Conservation (phyloP, 2,113 vertebrate species). For the Burhinus oedicnemus region DNA sequence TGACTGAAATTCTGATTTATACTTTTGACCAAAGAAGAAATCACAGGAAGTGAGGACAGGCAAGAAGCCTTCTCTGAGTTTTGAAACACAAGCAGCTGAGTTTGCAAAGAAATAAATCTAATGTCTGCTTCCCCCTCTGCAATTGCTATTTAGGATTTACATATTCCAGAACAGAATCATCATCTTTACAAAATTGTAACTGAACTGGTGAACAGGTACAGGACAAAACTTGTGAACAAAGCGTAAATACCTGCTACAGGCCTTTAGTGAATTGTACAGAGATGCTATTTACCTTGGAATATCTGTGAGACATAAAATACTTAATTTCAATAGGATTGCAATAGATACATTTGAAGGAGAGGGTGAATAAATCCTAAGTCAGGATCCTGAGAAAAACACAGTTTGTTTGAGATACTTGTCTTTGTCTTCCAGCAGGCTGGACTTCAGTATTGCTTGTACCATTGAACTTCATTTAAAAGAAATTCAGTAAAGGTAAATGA, state of each 20-base stretch:
- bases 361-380: neutral
- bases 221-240: neutral
- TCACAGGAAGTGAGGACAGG: neutral
- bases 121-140: fast-evolving
- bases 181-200: neutral
- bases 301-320: neutral
- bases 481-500: neutral
- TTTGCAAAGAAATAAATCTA: neutral
- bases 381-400: neutral
- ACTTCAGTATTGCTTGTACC: neutral
- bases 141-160: neutral
- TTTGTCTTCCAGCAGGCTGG: neutral
- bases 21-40: neutral
- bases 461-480: neutral
- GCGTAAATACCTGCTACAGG: neutral
- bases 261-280: neutral
- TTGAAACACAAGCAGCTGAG: neutral
- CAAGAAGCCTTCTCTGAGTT: neutral
- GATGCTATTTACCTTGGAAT: neutral
- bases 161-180: neutral
- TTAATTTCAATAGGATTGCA: neutral
- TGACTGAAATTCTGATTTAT: neutral
- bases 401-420: neutral
- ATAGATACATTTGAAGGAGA: neutral
- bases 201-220: neutral